Evolutionary conservation across 2,113 vertebrate species (phyloP).

Genomic region (Passerina amoena): DNA sequence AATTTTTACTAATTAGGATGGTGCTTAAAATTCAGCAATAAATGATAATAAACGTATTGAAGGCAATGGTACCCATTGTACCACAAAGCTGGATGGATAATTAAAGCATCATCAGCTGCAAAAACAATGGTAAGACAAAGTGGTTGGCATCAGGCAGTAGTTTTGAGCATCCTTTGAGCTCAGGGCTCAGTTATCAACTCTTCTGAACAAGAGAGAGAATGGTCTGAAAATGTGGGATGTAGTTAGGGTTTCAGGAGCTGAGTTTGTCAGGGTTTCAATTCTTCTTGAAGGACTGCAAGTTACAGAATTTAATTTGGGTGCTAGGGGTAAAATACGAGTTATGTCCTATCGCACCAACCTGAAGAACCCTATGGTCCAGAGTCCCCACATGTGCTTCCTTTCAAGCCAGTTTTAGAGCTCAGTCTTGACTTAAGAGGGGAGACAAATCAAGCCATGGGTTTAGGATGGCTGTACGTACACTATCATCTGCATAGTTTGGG

Average conservation of each 20-base stretch:
- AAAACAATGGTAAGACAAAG: not conserved
- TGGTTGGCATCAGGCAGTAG: not conserved
- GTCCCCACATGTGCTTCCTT: not conserved
- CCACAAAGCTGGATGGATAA: not conserved
- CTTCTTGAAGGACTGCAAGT: not conserved
- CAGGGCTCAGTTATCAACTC: not conserved
- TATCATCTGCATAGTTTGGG: not conserved
- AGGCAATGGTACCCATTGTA: not conserved
- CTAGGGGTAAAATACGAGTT: not conserved
- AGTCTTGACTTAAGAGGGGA: not conserved
- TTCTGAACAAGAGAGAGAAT: not conserved
- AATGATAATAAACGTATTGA: not conserved
- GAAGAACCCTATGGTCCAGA: not conserved
- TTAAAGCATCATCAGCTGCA: not conserved
- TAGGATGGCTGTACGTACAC: accelerated
- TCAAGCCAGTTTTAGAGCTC: not conserved
- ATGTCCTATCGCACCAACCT: not conserved
- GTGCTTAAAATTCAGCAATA: not conserved
- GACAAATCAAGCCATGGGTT: not conserved
- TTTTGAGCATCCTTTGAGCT: not conserved
- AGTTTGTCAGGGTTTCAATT: not conserved
- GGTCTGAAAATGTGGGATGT: not conserved
- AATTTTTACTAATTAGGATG: not conserved
- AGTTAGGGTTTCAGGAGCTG: not conserved
- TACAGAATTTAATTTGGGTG: not conserved